phyloP scores from a whole-genome alignment of 1,140 invertebrate genomes.

The Paraescarpia echinospica region DNA sequence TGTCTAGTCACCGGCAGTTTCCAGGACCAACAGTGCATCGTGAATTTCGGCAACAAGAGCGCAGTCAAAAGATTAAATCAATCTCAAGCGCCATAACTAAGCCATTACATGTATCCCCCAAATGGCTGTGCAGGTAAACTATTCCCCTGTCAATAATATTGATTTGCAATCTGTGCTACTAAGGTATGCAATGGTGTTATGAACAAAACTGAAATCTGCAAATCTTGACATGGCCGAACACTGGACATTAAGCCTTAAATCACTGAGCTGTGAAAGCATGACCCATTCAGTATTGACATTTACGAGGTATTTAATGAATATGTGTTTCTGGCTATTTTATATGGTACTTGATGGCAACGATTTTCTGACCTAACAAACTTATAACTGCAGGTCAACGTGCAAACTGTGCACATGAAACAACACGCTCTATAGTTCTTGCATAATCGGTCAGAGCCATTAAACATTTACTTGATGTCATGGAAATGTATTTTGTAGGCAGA shows the following conservation, averaged over 20 bases:
- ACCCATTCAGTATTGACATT: not conserved
- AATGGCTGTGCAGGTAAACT: not conserved
- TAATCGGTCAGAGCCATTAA: not conserved
- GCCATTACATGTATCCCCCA: not conserved
- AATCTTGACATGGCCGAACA: not conserved
- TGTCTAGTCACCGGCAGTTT: not conserved
- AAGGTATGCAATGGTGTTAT: not conserved
- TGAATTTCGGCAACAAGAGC: not conserved
- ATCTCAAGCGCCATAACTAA: not conserved
- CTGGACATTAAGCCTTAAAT: not conserved
- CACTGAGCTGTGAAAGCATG: not conserved
- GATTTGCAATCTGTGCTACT: not conserved
- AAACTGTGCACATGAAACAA: not conserved
- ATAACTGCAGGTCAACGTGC: not conserved
- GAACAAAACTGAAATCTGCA: not conserved
- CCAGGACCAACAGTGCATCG: not conserved
- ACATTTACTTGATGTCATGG: not conserved
- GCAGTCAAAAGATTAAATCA: not conserved
- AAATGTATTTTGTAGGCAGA: not conserved
- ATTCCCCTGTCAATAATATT: not conserved
- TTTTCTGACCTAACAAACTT: not conserved
- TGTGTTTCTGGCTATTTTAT: not conserved
- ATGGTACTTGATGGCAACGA: not conserved
- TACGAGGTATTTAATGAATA: not conserved
- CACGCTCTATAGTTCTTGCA: not conserved